phyloP scores from a whole-genome alignment of 2,113 vertebrate genomes.

The Rhadina sibilatrix region DNA sequence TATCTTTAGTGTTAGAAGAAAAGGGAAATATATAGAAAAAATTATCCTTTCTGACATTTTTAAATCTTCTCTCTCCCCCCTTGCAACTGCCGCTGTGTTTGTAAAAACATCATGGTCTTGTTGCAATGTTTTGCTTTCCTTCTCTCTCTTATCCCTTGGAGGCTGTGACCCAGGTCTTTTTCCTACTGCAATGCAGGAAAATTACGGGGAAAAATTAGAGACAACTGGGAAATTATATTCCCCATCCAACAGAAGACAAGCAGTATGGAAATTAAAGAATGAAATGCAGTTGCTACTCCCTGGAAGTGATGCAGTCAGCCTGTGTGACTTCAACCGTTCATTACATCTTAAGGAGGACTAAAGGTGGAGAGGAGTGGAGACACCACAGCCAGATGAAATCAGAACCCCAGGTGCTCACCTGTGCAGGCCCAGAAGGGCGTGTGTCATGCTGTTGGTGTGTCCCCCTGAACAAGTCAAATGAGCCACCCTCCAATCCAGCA shows the following conservation, averaged over 20 bases:
- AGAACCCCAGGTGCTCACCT: neutral
- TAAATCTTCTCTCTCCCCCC: accelerated
- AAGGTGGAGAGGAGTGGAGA: neutral
- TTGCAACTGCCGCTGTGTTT: accelerated
- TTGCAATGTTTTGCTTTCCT: neutral
- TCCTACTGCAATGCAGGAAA: neutral
- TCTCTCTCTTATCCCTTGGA: neutral
- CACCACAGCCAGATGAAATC: neutral
- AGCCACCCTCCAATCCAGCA: neutral
- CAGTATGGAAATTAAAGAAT: neutral
- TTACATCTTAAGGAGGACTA: too few relatives aligned
- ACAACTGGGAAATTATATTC: neutral
- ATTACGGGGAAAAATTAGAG: neutral
- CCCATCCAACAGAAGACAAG: neutral
- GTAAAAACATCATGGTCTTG: neutral
- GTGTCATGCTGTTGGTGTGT: neutral
- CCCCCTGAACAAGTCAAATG: neutral
- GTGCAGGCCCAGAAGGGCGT: neutral
- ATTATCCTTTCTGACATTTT: neutral
- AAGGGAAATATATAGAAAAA: accelerated
- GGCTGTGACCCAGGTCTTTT: neutral
- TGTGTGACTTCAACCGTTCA: neutral
- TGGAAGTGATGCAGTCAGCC: neutral
- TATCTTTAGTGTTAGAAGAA: neutral
- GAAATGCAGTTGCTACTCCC: neutral